Evolutionary conservation across 2,888 invertebrate genomes (phyloP).

Genomic region (Cactoblastis cactorum): DNA sequence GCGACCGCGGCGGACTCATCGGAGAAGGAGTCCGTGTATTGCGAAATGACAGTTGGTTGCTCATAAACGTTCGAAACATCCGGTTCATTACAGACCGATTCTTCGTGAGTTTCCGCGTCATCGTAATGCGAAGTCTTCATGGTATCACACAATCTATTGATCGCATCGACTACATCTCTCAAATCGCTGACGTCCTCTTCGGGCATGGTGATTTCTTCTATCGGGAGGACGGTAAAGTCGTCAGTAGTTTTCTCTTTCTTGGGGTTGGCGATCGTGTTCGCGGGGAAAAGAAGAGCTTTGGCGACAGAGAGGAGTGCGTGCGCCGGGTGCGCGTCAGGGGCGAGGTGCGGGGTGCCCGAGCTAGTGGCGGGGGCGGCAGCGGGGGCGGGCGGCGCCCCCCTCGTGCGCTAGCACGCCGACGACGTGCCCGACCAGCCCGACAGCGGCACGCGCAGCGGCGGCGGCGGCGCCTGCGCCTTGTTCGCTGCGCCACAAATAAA

Average conservation of each 20-base stretch:
- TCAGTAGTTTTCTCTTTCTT: slow-evolving; percentile 19
- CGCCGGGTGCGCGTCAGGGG: slow-evolving; percentile 50
- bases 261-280: slow-evolving; percentile 40
- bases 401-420: slow-evolving; percentile 73
- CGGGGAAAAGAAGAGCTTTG: slow-evolving; percentile 57
- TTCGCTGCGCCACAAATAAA: slow-evolving; percentile 45
- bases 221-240: slow-evolving; percentile 38
- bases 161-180: slow-evolving; percentile 71
- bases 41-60: neutral
- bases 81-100: neutral
- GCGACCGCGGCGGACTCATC: neutral
- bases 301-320: slow-evolving; percentile 58
- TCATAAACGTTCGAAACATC: neutral
- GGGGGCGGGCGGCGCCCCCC: slow-evolving; percentile 46
- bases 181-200: slow-evolving; percentile 62
- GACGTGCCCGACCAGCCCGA: slow-evolving; percentile 78
- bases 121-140: slow-evolving; percentile 65
- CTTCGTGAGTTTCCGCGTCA: slow-evolving; percentile 19
- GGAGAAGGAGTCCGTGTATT: neutral
- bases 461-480: slow-evolving; percentile 82
- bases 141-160: slow-evolving; percentile 68
- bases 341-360: slow-evolving; percentile 35
- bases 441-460: slow-evolving; percentile 78
- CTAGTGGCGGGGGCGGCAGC: slow-evolving; percentile 17
- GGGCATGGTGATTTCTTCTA: slow-evolving; percentile 48